These are phyloP conservation scores for Chaetorhynchus papuensis DNA, from an alignment of 2,113 vertebrate genomes.

Conservation along the genomic window DNA sequence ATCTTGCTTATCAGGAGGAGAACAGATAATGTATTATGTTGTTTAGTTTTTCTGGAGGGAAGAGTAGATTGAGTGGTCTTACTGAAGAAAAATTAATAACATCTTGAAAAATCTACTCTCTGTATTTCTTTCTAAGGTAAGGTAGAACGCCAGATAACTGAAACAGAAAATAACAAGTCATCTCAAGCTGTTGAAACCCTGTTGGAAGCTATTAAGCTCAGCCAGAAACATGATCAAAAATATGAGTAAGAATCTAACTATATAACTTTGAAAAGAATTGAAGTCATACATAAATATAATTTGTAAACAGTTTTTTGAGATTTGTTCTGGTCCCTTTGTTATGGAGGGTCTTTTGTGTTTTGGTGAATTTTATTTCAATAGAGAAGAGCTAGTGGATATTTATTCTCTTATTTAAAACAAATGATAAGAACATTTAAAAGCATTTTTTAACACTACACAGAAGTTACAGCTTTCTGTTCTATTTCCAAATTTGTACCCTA, in stretches of 20 bases:
- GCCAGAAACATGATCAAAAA: conserved; percentile 73
- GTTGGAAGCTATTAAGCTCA: conserved; percentile 72
- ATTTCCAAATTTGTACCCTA: background rate
- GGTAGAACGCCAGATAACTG: conserved; percentile 68
- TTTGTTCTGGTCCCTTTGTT: background rate
- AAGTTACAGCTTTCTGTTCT: background rate
- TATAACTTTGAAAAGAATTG: background rate
- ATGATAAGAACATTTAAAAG: background rate
- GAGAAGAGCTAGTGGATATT: background rate
- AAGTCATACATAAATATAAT: background rate
- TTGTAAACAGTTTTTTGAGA: background rate
- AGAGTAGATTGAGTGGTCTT: background rate
- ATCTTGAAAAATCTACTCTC: background rate
- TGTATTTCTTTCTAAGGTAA: conserved; percentile 68
- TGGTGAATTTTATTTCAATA: background rate
- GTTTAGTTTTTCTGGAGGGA: background rate
- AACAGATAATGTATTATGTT: background rate
- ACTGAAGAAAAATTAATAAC: background rate
- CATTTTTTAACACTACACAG: background rate
- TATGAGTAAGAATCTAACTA: conserved; percentile 69
- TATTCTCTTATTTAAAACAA: background rate
- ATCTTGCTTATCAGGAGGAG: background rate
- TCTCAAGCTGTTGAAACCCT: conserved; percentile 63
- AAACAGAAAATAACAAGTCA: conserved; percentile 34
- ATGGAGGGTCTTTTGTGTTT: background rate